Base-by-base conservation (phyloP, 2,888 invertebrate species). In the Diaprepes abbreviatus region DNA sequence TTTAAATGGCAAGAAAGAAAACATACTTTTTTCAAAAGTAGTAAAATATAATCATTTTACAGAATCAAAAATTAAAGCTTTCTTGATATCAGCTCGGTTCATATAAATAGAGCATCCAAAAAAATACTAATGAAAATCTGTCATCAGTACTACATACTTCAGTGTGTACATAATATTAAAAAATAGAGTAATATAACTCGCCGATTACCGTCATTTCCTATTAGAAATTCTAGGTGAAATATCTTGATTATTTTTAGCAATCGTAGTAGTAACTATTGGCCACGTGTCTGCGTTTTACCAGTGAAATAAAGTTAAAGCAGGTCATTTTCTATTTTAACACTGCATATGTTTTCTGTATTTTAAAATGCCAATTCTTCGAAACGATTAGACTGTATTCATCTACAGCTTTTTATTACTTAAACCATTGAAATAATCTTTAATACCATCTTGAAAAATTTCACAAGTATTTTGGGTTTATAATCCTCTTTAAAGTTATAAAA, bases 321-420 rank as follows among this genome's bases (percentile, higher is more conserved):
- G 70, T 70, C 70, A 70, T 70, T 70, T 70, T 66, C 70, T 70
- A 70, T 70, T 70, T 70, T 70, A 62, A 66, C 70, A 28, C 50
- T 66, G 62, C 70, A 66, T 66, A 64, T 69, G 69, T 57, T 69
- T 69, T 69, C 64, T 69, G 57, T 69, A 68, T 24, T 24, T 19
- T 21, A 28, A 31, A 50, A 28, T 16, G 16, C 48, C 48, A 50
- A 50, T 50, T 50, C 28, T 28, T 28, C 31, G 28, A 50, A 28
- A 50, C 21, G 28, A 50, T 50, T 50, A 9, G 4, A 5, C 12
- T 28, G 14, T 12, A 50, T 24, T 7, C 28, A 28, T 28, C 45
- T 17, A n/a, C 6, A 4, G 4, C 17, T 5, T 45, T 45, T 21
- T 45, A 12, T 45, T 24, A 45, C n/a, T 10, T 16, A 14, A 38